Percentiles rank a stretch among this genome's conserved stretches.
phyloP scores from a whole-genome alignment of 2,113 vertebrate genomes.

The Trichechus manatus region DNA sequence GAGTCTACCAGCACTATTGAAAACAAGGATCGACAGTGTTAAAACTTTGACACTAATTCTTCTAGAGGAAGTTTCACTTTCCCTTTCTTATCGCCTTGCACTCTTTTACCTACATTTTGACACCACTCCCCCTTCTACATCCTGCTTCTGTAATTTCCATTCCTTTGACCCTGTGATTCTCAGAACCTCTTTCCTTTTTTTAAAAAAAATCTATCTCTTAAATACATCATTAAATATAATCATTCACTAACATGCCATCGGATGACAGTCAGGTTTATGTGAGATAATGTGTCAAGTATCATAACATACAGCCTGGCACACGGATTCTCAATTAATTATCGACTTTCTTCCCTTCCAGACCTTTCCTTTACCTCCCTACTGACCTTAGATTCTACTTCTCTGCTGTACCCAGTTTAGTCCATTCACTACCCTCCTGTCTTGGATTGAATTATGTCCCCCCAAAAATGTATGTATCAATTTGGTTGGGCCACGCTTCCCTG shows the following conservation, averaged over 20 bases:
- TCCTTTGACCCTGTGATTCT: neutral
- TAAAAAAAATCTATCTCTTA: neutral
- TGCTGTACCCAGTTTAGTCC: accelerated
- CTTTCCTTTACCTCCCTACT: no score
- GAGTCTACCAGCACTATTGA: neutral
- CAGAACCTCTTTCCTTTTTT: neutral
- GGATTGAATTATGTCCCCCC: no score
- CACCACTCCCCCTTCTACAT: accelerated
- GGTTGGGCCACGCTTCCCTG: no score
- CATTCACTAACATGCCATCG: accelerated
- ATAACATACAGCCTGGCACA: accelerated
- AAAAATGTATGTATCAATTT: no score
- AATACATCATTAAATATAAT: neutral
- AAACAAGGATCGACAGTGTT: neutral
- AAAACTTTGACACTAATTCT: neutral
- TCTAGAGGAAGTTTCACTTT: accelerated
- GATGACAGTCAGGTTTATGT: no score
- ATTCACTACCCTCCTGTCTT: neutral
- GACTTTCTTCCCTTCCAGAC: no score
- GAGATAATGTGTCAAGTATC: accelerated
- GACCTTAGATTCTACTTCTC: neutral
- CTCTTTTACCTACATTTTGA: accelerated
- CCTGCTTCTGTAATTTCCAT: neutral
- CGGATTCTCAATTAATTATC: accelerated
- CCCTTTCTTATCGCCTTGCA: accelerated